Conservation (phyloP, 2,797 vertebrate genomes). For the Mycteria americana region DNA sequence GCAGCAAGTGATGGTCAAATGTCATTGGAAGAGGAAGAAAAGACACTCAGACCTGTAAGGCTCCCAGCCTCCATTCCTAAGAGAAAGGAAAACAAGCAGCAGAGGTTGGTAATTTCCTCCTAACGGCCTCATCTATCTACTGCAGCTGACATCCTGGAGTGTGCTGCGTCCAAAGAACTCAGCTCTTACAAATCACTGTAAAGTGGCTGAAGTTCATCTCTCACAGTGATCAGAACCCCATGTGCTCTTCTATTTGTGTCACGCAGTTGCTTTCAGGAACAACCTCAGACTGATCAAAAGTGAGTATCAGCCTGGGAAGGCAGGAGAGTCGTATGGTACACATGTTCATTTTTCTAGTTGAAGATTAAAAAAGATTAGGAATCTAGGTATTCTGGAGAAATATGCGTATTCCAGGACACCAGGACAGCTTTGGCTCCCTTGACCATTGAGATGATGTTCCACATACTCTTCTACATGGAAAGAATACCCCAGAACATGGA, state of each 20-base stretch:
- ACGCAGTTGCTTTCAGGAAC: neutral
- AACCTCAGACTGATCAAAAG: neutral
- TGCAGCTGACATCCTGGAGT: neutral
- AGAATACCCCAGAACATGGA: neutral
- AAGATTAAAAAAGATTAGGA: neutral
- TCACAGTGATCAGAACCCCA: neutral
- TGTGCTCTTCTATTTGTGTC: neutral
- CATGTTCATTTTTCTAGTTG: neutral
- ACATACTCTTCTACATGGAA: neutral
- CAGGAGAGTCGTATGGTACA: neutral
- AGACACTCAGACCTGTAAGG: neutral
- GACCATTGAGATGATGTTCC: neutral
- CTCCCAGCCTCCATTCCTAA: neutral
- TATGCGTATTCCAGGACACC: neutral
- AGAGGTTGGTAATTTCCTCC: neutral
- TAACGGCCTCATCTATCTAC: neutral
- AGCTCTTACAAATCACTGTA: neutral
- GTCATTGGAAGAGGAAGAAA: neutral
- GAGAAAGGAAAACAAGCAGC: neutral
- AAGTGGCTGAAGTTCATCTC: neutral
- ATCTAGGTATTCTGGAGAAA: neutral
- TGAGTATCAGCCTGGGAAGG: neutral
- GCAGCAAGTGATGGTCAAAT: neutral
- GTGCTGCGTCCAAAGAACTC: neutral
- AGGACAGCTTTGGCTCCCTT: neutral